These are phyloP conservation scores for Ariolimax columbianus DNA, from an alignment of 2,888 invertebrate species.

Conservation along the genomic window DNA sequence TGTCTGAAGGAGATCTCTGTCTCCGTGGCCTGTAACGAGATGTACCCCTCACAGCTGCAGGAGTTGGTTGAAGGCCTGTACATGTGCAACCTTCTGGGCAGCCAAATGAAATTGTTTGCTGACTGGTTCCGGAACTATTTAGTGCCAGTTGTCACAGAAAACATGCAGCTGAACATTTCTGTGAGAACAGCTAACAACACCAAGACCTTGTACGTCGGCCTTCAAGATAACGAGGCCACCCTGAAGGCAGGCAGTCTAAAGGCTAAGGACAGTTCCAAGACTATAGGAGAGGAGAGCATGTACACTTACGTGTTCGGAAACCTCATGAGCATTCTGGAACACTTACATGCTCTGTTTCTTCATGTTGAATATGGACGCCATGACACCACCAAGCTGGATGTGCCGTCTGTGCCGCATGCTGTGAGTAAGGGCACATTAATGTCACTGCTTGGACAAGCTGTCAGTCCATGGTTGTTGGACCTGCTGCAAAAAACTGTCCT, in stretches of 20 bases:
- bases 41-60: constrained; percentile 47
- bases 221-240: background rate
- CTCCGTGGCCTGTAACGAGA: constrained; percentile 30
- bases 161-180: background rate
- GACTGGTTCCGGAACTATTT: constrained; percentile 82
- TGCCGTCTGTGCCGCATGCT: background rate
- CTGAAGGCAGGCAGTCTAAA: background rate
- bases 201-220: background rate
- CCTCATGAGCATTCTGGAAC: constrained; percentile 29
- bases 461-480: constrained; percentile 42
- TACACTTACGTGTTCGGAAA: constrained; percentile 35
- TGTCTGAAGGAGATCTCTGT: constrained; percentile 28
- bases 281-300: background rate
- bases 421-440: constrained; percentile 76
- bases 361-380: constrained; percentile 18
- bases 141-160: constrained; percentile 33
- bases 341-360: constrained; percentile 30
- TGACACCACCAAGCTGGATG: constrained; percentile 60
- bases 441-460: constrained; percentile 80
- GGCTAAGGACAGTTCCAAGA: background rate
- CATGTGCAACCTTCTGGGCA: constrained; percentile 76
- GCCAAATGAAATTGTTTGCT: constrained; percentile 82
- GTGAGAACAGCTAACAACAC: background rate
- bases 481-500: constrained; percentile 74
- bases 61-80: constrained; percentile 69